These are phyloP conservation scores for Alcis repandata DNA, from an alignment of 2,888 invertebrate species.

Conservation along the genomic window DNA sequence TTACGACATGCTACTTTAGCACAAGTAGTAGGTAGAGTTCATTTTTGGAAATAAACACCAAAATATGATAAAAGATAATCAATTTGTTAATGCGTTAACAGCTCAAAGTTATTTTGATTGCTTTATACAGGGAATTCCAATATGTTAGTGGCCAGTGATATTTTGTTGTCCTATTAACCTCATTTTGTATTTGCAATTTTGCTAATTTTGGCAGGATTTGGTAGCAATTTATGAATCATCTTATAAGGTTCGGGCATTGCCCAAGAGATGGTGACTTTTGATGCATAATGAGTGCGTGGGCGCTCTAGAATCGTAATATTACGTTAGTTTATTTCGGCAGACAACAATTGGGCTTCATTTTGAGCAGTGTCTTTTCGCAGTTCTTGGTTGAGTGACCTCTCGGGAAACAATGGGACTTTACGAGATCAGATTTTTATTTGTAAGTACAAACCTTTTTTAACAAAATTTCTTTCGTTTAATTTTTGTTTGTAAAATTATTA, in stretches of 20 bases:
- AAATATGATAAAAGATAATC: background rate
- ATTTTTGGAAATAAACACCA: background rate
- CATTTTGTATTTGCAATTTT: conserved; percentile 47
- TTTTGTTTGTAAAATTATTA: background rate
- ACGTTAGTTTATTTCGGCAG: conserved; percentile 64
- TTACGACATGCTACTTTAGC: background rate
- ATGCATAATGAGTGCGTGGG: conserved; percentile 67
- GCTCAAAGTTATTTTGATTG: background rate
- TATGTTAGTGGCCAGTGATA: conserved; percentile 30
- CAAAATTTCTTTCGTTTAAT: too few relatives aligned
- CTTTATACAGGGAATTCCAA: conserved; percentile 40
- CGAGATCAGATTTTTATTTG: conserved; percentile 31
- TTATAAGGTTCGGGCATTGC: conserved; percentile 68
- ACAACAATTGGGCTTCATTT: conserved; percentile 60
- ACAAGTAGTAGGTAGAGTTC: background rate
- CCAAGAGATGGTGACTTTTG: conserved; percentile 62
- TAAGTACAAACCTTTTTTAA: conserved; percentile 18
- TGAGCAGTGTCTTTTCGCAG: conserved; percentile 51
- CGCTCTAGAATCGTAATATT: conserved; percentile 64
- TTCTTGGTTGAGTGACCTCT: conserved; percentile 17
- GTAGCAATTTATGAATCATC: conserved; percentile 51
- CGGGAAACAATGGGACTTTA: conserved; percentile 27
- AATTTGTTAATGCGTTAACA: background rate
- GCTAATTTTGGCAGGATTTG: conserved; percentile 55
- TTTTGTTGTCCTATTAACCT: conserved; percentile 44